phyloP scores from a whole-genome alignment of 37 sponge, comb jelly and placozoan species.

The Mnemiopsis leidyi region DNA sequence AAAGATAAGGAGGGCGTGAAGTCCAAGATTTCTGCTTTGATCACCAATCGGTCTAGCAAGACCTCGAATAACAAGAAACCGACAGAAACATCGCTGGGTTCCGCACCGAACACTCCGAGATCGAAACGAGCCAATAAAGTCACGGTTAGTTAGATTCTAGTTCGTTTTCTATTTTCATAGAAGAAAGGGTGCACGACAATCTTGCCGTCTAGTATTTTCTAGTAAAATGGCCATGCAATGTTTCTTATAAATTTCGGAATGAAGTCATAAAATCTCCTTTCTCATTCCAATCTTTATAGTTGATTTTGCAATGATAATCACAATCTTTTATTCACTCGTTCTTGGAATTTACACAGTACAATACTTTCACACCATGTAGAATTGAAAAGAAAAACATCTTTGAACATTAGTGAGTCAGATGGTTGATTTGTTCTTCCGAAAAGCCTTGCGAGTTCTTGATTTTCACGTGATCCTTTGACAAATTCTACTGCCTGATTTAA shows the following conservation, averaged over 20 bases:
- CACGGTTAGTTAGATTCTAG: not conserved
- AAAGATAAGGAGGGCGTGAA: slow-evolving; percentile 27
- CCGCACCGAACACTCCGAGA: slow-evolving; percentile 8
- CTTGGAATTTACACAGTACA: not conserved
- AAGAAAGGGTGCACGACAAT: not conserved
- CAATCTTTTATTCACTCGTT: not conserved
- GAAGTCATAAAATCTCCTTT: not conserved
- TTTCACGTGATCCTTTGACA: not conserved
- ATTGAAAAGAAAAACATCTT: not conserved
- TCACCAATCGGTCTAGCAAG: not conserved
- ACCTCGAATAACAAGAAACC: not conserved
- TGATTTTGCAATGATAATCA: not conserved
- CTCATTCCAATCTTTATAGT: not conserved
- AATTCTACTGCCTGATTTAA: too few species aligned
- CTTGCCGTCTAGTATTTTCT: not conserved
- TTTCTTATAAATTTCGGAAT: too few species aligned
- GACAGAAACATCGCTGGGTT: not conserved
- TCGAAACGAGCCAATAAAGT: slow-evolving; percentile 11
- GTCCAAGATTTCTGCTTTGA: not conserved
- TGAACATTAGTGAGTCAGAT: not conserved
- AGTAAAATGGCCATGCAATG: too few species aligned
- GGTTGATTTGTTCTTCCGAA: not conserved
- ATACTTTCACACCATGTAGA: not conserved
- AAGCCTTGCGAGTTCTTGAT: not conserved
- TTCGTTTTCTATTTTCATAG: not conserved